Conservation (phyloP, 2,113 vertebrate species). For the Telmatochromis brichardi region DNA sequence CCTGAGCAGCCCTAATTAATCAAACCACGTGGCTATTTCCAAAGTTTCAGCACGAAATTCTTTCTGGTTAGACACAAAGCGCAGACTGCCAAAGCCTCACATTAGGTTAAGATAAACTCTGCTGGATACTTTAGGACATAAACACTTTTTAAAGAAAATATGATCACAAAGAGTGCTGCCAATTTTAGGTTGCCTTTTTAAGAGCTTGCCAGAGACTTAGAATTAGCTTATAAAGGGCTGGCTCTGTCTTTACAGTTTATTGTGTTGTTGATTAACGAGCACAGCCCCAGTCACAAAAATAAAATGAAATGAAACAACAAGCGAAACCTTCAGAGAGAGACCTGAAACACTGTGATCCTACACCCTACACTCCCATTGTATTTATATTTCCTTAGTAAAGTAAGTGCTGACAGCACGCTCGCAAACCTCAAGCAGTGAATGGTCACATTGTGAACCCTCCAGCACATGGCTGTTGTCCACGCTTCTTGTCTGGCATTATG, state of each 20-base stretch:
- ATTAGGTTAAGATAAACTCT: background rate
- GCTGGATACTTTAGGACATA: background rate
- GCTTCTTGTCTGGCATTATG: slow-evolving; percentile 15
- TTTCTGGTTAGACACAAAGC: background rate
- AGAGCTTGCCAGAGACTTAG: background rate
- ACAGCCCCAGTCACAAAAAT: background rate
- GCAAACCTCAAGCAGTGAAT: background rate
- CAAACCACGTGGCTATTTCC: background rate
- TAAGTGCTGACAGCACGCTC: background rate
- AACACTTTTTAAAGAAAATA: background rate
- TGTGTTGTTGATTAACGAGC: background rate
- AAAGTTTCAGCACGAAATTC: background rate
- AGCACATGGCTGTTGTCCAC: slow-evolving; percentile 13
- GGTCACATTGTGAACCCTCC: background rate
- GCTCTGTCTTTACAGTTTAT: background rate
- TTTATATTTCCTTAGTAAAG: background rate
- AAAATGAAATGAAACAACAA: background rate
- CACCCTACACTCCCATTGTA: background rate
- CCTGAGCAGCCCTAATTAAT: background rate
- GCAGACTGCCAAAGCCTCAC: background rate
- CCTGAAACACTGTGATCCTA: background rate
- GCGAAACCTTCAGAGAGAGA: background rate
- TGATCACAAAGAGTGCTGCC: background rate
- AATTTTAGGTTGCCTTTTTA: background rate
- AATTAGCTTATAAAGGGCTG: background rate